These are phyloP conservation scores for Brachirus orientalis DNA, from an alignment of 2,113 vertebrate species.

Conservation along the genomic window DNA sequence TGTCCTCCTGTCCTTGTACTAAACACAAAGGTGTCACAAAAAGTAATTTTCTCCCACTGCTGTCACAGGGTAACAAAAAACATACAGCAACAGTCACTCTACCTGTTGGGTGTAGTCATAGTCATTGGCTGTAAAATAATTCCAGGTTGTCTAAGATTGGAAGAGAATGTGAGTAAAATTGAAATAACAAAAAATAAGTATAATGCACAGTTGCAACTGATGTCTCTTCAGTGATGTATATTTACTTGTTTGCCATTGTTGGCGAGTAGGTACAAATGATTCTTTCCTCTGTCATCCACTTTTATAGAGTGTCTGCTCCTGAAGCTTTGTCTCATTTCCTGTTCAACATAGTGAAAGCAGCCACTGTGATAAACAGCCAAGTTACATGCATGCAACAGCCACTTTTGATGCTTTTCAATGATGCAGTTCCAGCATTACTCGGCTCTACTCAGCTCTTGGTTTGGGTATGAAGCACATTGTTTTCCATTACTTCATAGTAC, in stretches of 20 bases:
- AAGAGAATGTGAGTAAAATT: not conserved
- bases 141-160: not conserved
- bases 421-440: too few relatives aligned
- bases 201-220: not conserved
- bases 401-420: too few relatives aligned
- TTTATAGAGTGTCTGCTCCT: not conserved
- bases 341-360: not conserved
- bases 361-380: not conserved
- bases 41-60: not conserved
- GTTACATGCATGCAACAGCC: too few relatives aligned
- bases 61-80: not conserved
- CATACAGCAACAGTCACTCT: not conserved
- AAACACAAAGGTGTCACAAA: not conserved
- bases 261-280: not conserved
- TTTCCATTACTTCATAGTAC: too few relatives aligned
- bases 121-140: not conserved
- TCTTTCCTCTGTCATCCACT: not conserved
- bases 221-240: not conserved
- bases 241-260: conserved; percentile 17
- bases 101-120: conserved; percentile 18
- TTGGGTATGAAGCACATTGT: too few relatives aligned
- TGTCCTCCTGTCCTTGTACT: not conserved
- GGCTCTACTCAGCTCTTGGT: too few relatives aligned
- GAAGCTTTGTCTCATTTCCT: not conserved
- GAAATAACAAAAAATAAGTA: not conserved